Evolutionary conservation across 2,797 vertebrate species (phyloP), one percentile per base, ranked within the genome.

Genomic region (Acipenser ruthenus): DNA sequence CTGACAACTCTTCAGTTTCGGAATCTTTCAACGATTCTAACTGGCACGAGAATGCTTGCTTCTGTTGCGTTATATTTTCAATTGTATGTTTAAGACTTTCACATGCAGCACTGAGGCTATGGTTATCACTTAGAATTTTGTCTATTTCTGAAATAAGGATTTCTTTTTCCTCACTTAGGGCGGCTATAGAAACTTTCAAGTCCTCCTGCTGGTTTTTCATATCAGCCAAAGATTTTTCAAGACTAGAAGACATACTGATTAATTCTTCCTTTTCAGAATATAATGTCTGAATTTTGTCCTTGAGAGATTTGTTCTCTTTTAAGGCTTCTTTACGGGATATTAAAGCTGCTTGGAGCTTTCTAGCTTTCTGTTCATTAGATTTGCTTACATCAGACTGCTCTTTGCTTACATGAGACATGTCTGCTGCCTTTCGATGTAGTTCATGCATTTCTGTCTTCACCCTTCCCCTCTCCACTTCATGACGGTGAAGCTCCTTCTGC

Each of bases 51-150:
- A 95, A 94, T 0, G 90, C 93, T 75, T 88, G 86, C 72, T 95
- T 96, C 76, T 96, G 92, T 72, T 94, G 91, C 5, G 89, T 93
- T 82, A 95, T 93, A 66, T 76, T 91, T 72, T 95, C 91, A 67
- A 96, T 93, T 50, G 92, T 95, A 50, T 85, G 88, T 65, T 96
- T 94, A 51, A 96, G 79, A 70, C 93, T 95, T 70, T 92, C 92
- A 13, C 93, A 95, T 0, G 93, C 93, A 0, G 90, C 93, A 0
- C 86, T 89, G 0, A 96, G 82, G 75, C 85, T 94, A 69, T 87
- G 84, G 0, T 95, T 96, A 23, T 94, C 93, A 0, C 74, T 80
- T 15, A 84, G 72, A 48, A 94, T 67, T 9, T 77, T 75, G 1
- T 89, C 85, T 0, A 86, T 81, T 62, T 93, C 81, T 0, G 69